Evolutionary conservation across 2,113 vertebrate species (phyloP).

Genomic region (Cichladusa arquata): DNA sequence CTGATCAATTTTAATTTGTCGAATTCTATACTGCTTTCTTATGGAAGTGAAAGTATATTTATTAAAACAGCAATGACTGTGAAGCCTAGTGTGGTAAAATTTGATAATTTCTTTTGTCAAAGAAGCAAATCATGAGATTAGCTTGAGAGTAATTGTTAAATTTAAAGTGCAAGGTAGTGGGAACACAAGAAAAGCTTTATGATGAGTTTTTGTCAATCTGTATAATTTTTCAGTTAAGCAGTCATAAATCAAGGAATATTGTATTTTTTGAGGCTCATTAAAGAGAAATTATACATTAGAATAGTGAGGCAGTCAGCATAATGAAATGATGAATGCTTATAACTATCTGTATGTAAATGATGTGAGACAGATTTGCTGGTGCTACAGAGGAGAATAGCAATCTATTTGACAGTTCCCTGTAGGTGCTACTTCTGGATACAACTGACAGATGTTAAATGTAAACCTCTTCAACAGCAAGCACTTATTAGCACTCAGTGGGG

Average conservation of each 20-base stretch:
- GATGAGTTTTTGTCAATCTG: conserved; percentile 73
- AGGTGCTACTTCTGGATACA: conserved; percentile 66
- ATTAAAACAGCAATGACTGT: neutral
- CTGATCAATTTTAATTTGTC: conserved; percentile 36
- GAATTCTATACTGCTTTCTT: neutral
- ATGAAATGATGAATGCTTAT: conserved; percentile 79
- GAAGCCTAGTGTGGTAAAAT: conserved; percentile 14
- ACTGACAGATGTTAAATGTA: conserved; percentile 75
- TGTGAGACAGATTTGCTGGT: conserved; percentile 73
- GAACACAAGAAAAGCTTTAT: conserved; percentile 62
- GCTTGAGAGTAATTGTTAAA: conserved; percentile 59
- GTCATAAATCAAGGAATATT: conserved; percentile 83
- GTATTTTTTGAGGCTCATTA: conserved; percentile 85
- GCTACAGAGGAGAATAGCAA: conserved; percentile 66
- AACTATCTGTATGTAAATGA: conserved; percentile 80
- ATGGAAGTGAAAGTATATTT: neutral
- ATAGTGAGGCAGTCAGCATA: conserved; percentile 76
- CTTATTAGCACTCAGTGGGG: conserved; percentile 67
- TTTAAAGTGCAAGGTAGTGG: conserved; percentile 51
- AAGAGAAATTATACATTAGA: conserved; percentile 80
- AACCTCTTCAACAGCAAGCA: conserved; percentile 63
- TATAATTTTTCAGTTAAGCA: conserved; percentile 84
- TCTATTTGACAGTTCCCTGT: conserved; percentile 70
- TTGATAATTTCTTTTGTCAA: conserved; percentile 50
- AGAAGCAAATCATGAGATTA: conserved; percentile 44